Percentiles rank a stretch among this genome's conserved stretches.
These are phyloP conservation scores for Pterostichus niger DNA, from an alignment of 2,888 invertebrate species.

Conservation along the genomic window DNA sequence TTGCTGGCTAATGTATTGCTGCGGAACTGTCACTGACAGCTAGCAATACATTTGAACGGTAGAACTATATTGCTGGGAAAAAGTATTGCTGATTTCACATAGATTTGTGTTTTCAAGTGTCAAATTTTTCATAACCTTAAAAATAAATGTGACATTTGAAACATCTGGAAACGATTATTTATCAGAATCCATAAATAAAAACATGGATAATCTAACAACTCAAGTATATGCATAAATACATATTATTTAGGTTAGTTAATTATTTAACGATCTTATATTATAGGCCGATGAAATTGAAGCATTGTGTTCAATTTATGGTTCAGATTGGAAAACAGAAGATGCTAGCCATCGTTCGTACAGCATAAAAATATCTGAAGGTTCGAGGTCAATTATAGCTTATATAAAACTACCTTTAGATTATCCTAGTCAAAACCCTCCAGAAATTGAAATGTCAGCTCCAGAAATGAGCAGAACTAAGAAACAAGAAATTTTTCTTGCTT, in stretches of 20 bases:
- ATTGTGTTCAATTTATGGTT: constrained; percentile 85
- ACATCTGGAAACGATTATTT: constrained; percentile 43
- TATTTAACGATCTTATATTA: constrained; percentile 20
- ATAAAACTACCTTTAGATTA: constrained; percentile 84
- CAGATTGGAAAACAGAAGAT: constrained; percentile 83
- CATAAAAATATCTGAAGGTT: constrained; percentile 79
- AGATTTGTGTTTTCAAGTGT: background rate
- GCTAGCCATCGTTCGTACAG: constrained; percentile 80
- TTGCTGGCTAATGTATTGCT: too few relatives aligned
- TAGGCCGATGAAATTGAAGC: constrained; percentile 87
- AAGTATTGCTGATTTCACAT: too few relatives aligned
- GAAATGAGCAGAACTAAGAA: constrained; percentile 83
- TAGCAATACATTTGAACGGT: too few relatives aligned
- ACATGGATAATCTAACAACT: constrained; percentile 52
- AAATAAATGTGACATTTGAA: background rate
- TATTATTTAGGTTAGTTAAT: constrained; percentile 2
- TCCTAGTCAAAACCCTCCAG: constrained; percentile 83
- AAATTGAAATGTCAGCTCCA: constrained; percentile 86
- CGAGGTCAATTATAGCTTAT: constrained; percentile 80
- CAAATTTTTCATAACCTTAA: constrained; percentile 17
- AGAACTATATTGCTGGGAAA: too few relatives aligned
- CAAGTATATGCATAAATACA: constrained; percentile 28
- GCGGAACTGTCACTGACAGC: too few relatives aligned
- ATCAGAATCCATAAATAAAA: background rate
- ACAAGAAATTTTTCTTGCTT: constrained; percentile 78